A percentile compares a stretch with the other conserved stretches of the same genome.
Conservation (phyloP, 2,888 invertebrate species). For the Helobdella robusta region DNA sequence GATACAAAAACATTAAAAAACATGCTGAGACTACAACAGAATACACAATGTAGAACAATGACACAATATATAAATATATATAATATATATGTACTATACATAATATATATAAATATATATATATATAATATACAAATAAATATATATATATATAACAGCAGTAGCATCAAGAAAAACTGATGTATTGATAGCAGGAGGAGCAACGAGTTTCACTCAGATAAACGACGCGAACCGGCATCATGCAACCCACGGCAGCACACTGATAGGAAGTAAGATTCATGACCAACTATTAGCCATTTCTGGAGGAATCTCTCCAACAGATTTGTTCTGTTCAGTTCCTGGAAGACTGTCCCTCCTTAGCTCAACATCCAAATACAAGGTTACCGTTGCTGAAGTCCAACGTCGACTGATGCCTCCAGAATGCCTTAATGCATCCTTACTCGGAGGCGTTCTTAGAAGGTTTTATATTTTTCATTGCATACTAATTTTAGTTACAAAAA, state of each 20-base stretch:
- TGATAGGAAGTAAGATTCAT: conserved; percentile 54
- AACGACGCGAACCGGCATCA: conserved; percentile 7
- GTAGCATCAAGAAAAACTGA: conserved; percentile 7
- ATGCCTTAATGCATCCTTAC: conserved; percentile 91
- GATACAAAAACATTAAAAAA: too few species aligned
- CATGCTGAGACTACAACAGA: too few species aligned
- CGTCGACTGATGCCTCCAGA: conserved; percentile 92
- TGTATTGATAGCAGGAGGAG: neutral
- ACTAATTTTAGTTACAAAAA: neutral
- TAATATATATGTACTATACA: too few species aligned
- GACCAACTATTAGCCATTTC: conserved; percentile 60
- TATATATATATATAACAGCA: neutral
- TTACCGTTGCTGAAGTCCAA: conserved; percentile 97
- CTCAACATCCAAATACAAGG: conserved; percentile 98
- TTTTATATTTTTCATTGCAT: conserved; percentile 53
- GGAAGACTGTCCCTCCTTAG: conserved; percentile 89
- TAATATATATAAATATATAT: too few species aligned
- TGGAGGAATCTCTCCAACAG: conserved; percentile 60
- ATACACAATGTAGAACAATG: neutral
- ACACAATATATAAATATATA: neutral
- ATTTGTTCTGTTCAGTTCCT: conserved; percentile 91
- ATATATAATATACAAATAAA: too few species aligned
- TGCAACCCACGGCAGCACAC: neutral
- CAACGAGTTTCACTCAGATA: neutral
- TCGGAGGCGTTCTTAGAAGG: conserved; percentile 93